Evolutionary conservation across 2,797 vertebrate species (phyloP).

Genomic region (Acanthornis magna): DNA sequence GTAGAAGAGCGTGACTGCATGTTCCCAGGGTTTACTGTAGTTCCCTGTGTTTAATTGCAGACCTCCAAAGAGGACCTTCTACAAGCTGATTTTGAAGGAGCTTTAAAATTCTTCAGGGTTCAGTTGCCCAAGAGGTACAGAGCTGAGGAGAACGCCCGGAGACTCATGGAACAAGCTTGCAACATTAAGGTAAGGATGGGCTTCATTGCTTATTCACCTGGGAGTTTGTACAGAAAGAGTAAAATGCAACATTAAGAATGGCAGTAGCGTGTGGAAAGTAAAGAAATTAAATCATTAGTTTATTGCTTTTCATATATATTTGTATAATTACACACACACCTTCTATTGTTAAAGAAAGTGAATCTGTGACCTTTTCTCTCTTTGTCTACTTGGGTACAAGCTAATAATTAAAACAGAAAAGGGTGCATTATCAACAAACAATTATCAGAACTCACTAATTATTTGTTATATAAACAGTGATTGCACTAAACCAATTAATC

Average conservation of each 20-base stretch:
- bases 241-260: background rate
- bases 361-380: background rate
- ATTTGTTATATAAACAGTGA: background rate
- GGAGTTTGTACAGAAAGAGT: background rate
- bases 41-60: conserved; percentile 74
- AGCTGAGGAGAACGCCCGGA: conserved; percentile 94
- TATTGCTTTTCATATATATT: background rate
- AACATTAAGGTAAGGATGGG: conserved; percentile 89
- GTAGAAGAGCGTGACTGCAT: background rate
- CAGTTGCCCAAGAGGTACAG: conserved; percentile 97
- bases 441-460: background rate
- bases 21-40: background rate
- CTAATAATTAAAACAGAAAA: background rate
- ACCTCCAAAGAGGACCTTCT: conserved; percentile 98
- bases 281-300: background rate
- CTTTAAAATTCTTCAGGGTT: conserved; percentile 98
- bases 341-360: background rate
- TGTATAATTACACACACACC: fast-evolving
- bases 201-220: background rate
- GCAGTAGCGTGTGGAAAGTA: background rate
- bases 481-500: background rate
- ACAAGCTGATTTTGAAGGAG: conserved; percentile 98
- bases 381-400: background rate
- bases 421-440: background rate
- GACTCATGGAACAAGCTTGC: conserved; percentile 98